These are phyloP conservation scores for Neostethus bicornis DNA, from an alignment of 2,797 vertebrate species.

Conservation along the genomic window DNA sequence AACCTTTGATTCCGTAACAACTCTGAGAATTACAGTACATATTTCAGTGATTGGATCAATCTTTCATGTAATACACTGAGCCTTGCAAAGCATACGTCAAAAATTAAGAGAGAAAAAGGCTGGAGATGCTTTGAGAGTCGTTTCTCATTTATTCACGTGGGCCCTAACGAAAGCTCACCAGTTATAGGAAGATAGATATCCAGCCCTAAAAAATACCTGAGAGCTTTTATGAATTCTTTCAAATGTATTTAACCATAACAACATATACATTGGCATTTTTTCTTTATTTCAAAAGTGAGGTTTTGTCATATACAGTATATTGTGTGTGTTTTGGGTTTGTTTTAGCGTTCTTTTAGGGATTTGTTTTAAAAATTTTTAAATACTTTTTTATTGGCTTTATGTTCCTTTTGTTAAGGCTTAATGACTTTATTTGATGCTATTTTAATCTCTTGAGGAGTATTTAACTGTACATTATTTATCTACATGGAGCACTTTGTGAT, in stretches of 20 bases:
- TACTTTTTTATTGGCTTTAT: no score
- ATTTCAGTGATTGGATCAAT: neutral
- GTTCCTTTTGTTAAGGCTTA: no score
- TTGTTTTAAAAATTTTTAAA: no score
- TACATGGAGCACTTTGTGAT: no score
- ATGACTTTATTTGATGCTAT: no score
- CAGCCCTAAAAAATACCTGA: neutral
- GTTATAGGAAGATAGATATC: neutral
- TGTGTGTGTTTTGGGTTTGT: no score
- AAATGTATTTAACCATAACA: neutral
- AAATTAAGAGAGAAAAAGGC: slow-evolving; percentile 4
- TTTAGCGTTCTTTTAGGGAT: no score
- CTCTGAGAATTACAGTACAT: neutral
- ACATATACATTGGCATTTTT: no score
- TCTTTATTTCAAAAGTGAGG: no score
- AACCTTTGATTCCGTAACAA: neutral
- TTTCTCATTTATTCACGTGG: slow-evolving; percentile 1
- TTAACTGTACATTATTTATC: no score
- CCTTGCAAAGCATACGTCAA: neutral
- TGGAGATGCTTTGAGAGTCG: slow-evolving; percentile 2
- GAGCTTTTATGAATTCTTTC: slow-evolving; percentile 8
- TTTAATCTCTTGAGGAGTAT: no score
- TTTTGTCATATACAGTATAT: no score
- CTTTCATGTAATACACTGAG: neutral
- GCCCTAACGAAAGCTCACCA: slow-evolving; percentile 3